Evolutionary conservation across 2,797 vertebrate genomes (phyloP).

Genomic region (Mormyrus proboscirostris): DNA sequence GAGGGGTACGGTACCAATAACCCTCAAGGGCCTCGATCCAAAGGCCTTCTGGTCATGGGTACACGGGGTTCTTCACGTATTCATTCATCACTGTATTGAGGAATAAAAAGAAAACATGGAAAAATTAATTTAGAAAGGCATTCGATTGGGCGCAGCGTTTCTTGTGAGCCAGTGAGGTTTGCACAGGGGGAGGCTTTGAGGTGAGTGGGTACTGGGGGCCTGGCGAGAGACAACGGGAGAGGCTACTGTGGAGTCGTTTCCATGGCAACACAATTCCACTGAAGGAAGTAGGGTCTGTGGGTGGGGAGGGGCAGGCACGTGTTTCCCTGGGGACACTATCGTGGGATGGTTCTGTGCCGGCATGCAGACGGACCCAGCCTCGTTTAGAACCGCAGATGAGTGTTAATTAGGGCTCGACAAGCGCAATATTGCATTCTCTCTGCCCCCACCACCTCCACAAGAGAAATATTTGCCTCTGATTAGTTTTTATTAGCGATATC

Average conservation of each 20-base stretch:
- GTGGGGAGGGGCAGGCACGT: neutral
- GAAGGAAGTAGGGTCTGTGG: conserved; percentile 27
- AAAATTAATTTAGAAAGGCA: neutral
- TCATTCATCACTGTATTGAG: neutral
- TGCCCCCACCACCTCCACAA: conserved; percentile 8
- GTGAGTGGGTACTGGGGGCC: neutral
- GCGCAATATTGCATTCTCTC: conserved; percentile 37
- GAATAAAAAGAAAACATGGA: neutral
- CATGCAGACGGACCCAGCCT: conserved; percentile 40
- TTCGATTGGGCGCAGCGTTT: neutral
- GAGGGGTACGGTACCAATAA: neutral
- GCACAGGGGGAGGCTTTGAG: neutral
- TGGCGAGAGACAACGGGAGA: neutral
- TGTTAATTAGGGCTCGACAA: conserved; percentile 51
- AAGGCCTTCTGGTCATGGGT: neutral
- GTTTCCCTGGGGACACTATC: conserved; percentile 42
- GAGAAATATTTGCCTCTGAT: conserved; percentile 18
- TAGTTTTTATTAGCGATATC: neutral
- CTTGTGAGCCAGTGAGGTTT: neutral
- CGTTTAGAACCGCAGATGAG: conserved; percentile 43
- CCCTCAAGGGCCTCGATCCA: neutral
- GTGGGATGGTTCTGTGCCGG: conserved; percentile 36
- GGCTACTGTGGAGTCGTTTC: conserved; percentile 46
- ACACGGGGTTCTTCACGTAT: no score
- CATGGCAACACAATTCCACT: conserved; percentile 50